Evolutionary conservation across 2,797 vertebrate species (phyloP).

Genomic region (Cryptoblepharus egeriae): DNA sequence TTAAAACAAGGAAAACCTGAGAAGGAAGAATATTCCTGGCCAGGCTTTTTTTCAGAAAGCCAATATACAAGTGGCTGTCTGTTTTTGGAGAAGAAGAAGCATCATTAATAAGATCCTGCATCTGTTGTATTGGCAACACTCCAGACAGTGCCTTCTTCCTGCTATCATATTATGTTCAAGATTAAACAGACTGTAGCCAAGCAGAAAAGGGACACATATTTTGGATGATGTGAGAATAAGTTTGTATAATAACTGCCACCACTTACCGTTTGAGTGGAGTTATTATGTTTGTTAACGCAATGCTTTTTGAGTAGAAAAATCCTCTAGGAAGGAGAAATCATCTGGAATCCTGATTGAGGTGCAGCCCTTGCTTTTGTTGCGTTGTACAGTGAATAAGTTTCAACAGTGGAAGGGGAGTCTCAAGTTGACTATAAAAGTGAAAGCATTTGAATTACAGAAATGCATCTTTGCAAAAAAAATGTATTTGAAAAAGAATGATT

Average conservation of each 20-base stretch:
- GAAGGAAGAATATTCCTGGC: neutral
- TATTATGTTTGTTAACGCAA: slow-evolving; percentile 7
- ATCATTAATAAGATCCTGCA: neutral
- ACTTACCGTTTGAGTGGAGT: neutral
- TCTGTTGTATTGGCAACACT: slow-evolving; percentile 6
- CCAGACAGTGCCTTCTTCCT: neutral
- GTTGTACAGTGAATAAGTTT: neutral
- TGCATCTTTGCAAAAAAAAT: neutral
- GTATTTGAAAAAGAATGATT: neutral
- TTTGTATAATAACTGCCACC: slow-evolving; percentile 4
- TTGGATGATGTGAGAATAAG: neutral
- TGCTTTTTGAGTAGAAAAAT: neutral
- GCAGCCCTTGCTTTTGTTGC: neutral
- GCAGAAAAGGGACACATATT: neutral
- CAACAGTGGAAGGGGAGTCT: neutral
- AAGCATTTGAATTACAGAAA: neutral
- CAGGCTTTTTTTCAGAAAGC: slow-evolving; percentile 15
- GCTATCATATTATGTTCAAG: slow-evolving; percentile 4
- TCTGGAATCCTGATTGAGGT: neutral
- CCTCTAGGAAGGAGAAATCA: neutral
- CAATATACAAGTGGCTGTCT: neutral
- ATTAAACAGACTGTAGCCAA: slow-evolving; percentile 22
- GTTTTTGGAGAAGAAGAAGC: neutral
- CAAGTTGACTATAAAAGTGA: neutral
- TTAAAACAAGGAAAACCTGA: no score